Percentiles rank a stretch among this genome's conserved stretches.
Evolutionary conservation across 35 echinoderm and acorn worm species (phyloP).

Genomic region (Chiridota heheva): DNA sequence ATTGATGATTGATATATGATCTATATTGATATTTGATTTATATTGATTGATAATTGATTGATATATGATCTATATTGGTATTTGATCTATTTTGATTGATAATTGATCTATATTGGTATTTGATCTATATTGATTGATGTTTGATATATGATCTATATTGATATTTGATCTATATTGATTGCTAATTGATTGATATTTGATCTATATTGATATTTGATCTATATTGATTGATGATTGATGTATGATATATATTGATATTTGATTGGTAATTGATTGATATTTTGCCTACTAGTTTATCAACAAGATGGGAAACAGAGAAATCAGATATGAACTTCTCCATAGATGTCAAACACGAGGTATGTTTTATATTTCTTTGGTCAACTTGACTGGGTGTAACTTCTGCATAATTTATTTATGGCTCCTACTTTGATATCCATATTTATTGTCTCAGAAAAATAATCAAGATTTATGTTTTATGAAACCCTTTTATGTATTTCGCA

Average conservation of each 20-base stretch:
- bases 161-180: too few species aligned
- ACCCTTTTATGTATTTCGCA: too few species aligned
- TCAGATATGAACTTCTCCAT: conserved; percentile 79
- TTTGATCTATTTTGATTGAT: too few species aligned
- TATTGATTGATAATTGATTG: background rate
- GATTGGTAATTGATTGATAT: background rate
- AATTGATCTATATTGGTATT: too few species aligned
- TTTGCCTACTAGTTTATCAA: conserved; percentile 13
- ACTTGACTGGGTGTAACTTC: background rate
- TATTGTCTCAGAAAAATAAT: too few species aligned
- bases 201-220: too few species aligned
- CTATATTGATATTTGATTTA: conserved; percentile 7
- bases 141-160: too few species aligned
- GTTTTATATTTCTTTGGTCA: background rate
- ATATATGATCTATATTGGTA: background rate
- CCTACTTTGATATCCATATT: background rate
- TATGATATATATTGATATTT: conserved; percentile 9
- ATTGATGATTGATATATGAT: background rate
- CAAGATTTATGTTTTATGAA: too few species aligned
- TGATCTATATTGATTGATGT: too few species aligned
- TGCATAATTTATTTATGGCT: background rate
- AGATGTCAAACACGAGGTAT: conserved; percentile 98
- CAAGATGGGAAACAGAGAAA: conserved; percentile 63
- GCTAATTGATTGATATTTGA: too few species aligned
- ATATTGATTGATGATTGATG: background rate